Percentiles rank a stretch among this genome's conserved stretches.
Evolutionary conservation across 2,113 vertebrate species (phyloP).

Genomic region (Xyliphius kryptos): DNA sequence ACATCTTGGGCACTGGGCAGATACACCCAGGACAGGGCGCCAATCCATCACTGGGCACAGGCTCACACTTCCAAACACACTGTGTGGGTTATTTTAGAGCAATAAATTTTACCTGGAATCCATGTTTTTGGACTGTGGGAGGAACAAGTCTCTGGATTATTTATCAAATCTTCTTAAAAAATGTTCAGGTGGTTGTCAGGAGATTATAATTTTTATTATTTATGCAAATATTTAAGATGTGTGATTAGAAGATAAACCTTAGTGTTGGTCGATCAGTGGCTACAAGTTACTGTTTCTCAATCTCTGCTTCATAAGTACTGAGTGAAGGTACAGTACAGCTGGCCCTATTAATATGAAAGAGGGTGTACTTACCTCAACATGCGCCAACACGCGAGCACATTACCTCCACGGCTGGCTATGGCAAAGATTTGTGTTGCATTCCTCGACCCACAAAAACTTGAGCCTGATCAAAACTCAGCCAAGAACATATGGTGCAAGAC

Average conservation of each 20-base stretch:
- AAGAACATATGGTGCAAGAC: neutral
- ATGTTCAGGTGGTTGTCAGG: no score
- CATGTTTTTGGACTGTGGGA: no score
- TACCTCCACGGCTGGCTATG: slow-evolving; percentile 69
- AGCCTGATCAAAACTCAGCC: slow-evolving; percentile 31
- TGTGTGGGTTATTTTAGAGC: no score
- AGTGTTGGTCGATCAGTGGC: slow-evolving; percentile 9
- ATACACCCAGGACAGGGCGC: no score
- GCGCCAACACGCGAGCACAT: slow-evolving; percentile 65
- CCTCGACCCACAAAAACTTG: slow-evolving; percentile 60
- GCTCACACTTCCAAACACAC: no score
- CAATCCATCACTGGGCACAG: no score
- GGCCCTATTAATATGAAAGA: slow-evolving; percentile 65
- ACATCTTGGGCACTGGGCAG: no score
- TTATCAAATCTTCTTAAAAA: no score
- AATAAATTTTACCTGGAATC: no score
- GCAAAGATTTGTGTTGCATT: slow-evolving; percentile 67
- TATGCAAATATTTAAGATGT: no score
- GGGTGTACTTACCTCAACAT: slow-evolving; percentile 60
- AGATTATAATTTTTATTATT: no score
- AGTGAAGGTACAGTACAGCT: slow-evolving; percentile 51
- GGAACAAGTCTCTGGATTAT: no score
- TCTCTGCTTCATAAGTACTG: slow-evolving; percentile 13
- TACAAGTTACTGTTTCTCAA: slow-evolving; percentile 17
- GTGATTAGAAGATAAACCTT: slow-evolving; percentile 10